phyloP scores from a whole-genome alignment of 2,888 invertebrate genomes.

The Atrina japonica region DNA sequence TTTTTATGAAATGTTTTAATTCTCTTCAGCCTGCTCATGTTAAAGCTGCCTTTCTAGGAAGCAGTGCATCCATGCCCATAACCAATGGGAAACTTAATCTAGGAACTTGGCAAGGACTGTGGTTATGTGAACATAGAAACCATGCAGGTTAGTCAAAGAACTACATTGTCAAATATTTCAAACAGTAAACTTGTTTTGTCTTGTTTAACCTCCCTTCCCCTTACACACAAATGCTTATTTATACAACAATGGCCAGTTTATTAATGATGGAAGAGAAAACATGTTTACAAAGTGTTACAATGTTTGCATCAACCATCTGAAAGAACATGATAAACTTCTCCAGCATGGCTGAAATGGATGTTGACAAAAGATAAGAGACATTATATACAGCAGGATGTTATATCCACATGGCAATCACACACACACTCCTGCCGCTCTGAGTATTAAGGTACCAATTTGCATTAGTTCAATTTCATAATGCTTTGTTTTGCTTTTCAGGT shows the following conservation, averaged over 20 bases:
- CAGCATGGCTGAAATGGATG: no score
- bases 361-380: no score
- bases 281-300: no score
- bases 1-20: no score
- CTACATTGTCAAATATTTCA: not conserved
- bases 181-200: not conserved
- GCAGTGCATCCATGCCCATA: slow-evolving; percentile 96
- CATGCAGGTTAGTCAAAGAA: slow-evolving; percentile 86
- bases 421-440: not conserved
- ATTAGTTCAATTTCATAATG: not conserved
- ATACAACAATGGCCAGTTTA: no score
- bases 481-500: slow-evolving; percentile 41
- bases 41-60: slow-evolving; percentile 97
- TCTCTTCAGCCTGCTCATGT: slow-evolving; percentile 94
- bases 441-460: no score
- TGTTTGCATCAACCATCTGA: not conserved
- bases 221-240: no score
- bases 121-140: slow-evolving; percentile 99
- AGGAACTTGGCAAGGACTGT: slow-evolving; percentile 98
- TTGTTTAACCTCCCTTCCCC: no score
- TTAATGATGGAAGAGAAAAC: no score
- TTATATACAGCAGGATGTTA: no score
- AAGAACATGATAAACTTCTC: no score
- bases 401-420: no score
- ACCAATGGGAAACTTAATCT: slow-evolving; percentile 96